Base-by-base conservation (phyloP, 1,140 invertebrate species). In the Rhagoletis pomonella region DNA sequence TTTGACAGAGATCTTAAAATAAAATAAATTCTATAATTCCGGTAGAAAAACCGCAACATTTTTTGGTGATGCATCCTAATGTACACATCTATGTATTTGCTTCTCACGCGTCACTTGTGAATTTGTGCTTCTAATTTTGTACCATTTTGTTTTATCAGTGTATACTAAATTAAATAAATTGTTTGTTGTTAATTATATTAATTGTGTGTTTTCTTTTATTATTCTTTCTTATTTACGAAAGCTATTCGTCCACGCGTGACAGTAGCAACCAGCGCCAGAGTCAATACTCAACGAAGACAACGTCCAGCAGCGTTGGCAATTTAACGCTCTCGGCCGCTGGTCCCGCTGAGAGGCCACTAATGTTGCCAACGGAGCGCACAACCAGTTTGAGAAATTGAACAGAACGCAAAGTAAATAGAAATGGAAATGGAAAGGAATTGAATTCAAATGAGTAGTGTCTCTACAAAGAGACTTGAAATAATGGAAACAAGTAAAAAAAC, bases 211-310 rank as follows among this genome's bases (percentile, higher is more conserved):
- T 64, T 77, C 12, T 65, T 73, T 60, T 67, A n/a, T 55, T 85
- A 55, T 65, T 58, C 19, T n/a, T 14, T 4, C 39, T 14, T 29
- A 29, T 29, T 50, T 1, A 47, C 3, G 19, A n/a, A 69, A 92
- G 91, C 89, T 92, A 91, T 88, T 89, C 90, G 58, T 92, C 91
- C 86, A 88, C 58, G 12, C 89, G 91, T 59, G 90, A 91, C 39
- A 89, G 90, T 84, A 91, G 91, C 88, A 89, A 90, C 77, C 91
- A 92, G 81, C 90, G 91, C 39, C 91, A 92, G 89, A 92, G 91
- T 84, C 91, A 92, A 86, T 92, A 92, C 86, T 92, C 91, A 84
- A 92, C 91, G 6, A 92, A 92, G 88, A 92, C 91, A 44, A 92
- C 90, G 17, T 91, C 91, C 29, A 92, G 91, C 89, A 92, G 91